These are phyloP conservation scores for Furcifer pardalis DNA, from an alignment of 2,797 vertebrate species.

Conservation along the genomic window DNA sequence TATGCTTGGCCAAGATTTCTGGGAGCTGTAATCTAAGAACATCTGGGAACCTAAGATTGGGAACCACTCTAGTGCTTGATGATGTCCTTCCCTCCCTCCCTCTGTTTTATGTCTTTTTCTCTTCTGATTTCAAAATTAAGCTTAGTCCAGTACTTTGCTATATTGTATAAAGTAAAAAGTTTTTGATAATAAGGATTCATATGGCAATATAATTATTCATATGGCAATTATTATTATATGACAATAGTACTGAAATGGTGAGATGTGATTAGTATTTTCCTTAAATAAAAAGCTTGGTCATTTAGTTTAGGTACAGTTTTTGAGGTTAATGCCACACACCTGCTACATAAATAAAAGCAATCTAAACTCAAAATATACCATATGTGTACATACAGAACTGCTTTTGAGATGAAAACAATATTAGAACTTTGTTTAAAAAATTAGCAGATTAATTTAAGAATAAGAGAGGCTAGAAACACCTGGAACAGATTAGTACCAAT, in stretches of 20 bases:
- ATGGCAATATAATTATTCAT: too few species aligned
- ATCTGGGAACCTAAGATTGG: too few species aligned
- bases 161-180: background rate
- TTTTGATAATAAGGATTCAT: background rate
- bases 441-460: too few species aligned
- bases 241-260: background rate
- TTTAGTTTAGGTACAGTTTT: background rate
- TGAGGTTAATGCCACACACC: background rate
- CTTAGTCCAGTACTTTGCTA: background rate
- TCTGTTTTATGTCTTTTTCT: background rate
- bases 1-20: too few species aligned
- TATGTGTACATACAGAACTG: background rate
- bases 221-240: too few species aligned
- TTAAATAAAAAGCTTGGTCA: background rate
- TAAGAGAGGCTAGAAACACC: too few species aligned
- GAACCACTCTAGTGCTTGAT: background rate
- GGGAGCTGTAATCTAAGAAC: too few species aligned
- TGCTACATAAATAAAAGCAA: background rate
- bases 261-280: background rate
- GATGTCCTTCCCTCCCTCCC: background rate
- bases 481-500: too few species aligned
- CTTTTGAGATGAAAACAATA: background rate
- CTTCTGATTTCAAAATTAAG: background rate
- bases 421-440: background rate
- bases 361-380: background rate